phyloP scores from a whole-genome alignment of 2,113 vertebrate genomes.

The Baryphthengus martii region DNA sequence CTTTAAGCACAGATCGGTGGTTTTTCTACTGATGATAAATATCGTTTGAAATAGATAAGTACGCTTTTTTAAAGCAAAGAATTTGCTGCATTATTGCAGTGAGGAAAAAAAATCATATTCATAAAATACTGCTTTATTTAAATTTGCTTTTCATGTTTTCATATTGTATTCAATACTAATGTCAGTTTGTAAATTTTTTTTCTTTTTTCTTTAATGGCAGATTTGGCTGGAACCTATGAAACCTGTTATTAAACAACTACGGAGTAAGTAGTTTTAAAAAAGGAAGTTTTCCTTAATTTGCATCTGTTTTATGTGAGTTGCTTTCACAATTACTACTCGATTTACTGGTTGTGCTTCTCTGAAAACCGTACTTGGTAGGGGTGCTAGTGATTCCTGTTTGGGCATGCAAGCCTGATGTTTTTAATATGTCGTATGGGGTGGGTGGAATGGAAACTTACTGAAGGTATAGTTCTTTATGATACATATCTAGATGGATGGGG shows the following conservation, averaged over 20 bases:
- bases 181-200: neutral
- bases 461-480: neutral
- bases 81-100: neutral
- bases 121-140: neutral
- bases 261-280: constrained; percentile 83
- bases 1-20: neutral
- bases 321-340: constrained; percentile 43
- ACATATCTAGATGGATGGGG: neutral
- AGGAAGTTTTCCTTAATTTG: constrained; percentile 41
- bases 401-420: neutral
- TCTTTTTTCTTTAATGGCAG: constrained; percentile 72
- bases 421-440: neutral
- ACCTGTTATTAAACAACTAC: constrained; percentile 86
- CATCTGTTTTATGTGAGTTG: constrained; percentile 27
- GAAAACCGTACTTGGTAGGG: neutral
- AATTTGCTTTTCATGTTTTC: constrained; percentile 8
- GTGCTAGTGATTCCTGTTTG: neutral
- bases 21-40: neutral
- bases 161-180: neutral
- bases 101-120: neutral
- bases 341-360: constrained; percentile 30
- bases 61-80: neutral
- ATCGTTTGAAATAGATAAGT: neutral
- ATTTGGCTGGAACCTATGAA: constrained; percentile 96
- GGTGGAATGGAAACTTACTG: constrained; percentile 17